Evolutionary conservation across 2,797 vertebrate species (phyloP).

Genomic region (Microctenopoma steveboyesi): DNA sequence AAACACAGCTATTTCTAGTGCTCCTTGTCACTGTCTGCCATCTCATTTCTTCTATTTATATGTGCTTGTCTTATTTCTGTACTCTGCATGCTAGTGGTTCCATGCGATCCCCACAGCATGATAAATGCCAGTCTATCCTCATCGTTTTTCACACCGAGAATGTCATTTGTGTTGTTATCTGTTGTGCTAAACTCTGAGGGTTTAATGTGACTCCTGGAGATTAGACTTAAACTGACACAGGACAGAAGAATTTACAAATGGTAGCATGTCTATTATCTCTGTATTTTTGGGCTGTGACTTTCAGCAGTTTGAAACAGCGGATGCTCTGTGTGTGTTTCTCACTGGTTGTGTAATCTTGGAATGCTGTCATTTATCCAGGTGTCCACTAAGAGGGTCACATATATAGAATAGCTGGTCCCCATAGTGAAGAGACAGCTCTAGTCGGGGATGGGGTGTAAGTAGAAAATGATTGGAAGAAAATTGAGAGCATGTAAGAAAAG

Average conservation of each 20-base stretch:
- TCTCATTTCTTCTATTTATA: background rate
- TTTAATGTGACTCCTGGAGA: constrained; percentile 12
- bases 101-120: background rate
- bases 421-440: background rate
- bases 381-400: no score
- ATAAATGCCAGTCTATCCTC: constrained; percentile 11
- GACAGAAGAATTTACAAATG: no score
- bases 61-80: background rate
- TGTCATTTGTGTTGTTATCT: background rate
- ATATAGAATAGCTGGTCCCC: background rate
- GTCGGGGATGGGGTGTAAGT: background rate
- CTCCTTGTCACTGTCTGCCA: constrained; percentile 8
- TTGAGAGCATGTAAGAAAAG: constrained; percentile 5
- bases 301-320: no score
- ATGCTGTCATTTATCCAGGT: no score
- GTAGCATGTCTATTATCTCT: no score
- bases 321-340: no score
- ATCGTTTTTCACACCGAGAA: constrained; percentile 9
- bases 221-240: constrained; percentile 13
- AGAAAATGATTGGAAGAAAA: background rate
- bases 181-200: background rate
- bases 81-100: background rate
- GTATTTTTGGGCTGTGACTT: no score
- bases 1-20: constrained; percentile 30
- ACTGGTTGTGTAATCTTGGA: no score